Conservation (phyloP, 1,140 invertebrate species). For the Musca vetustissima region DNA sequence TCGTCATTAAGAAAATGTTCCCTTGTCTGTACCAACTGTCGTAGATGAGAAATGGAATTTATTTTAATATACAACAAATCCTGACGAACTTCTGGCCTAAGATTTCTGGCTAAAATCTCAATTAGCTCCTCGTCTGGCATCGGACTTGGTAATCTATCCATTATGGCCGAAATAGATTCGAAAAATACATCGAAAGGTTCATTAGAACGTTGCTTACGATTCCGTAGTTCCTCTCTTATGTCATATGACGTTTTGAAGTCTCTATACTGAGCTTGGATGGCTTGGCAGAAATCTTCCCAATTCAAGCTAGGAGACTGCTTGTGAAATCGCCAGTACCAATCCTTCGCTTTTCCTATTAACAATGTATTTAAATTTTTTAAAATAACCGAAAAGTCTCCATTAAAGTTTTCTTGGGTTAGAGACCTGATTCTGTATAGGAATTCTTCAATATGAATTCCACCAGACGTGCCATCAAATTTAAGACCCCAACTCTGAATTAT, state of each 20-base stretch:
- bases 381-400: background rate
- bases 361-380: background rate
- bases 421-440: background rate
- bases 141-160: background rate
- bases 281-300: slow-evolving; percentile 7
- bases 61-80: slow-evolving; percentile 3
- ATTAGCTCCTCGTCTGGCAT: slow-evolving; percentile 6
- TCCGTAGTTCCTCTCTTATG: background rate
- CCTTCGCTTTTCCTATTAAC: background rate
- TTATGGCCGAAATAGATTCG: slow-evolving; percentile 1
- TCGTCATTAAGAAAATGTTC: slow-evolving; percentile 19
- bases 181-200: slow-evolving; percentile 15
- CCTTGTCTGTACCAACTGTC: slow-evolving; percentile 7
- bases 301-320: background rate
- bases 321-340: slow-evolving; percentile 14
- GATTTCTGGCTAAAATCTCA: slow-evolving; percentile 4
- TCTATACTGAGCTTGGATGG: background rate
- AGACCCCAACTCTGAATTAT: background rate
- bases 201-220: background rate
- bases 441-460: background rate
- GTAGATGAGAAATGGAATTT: slow-evolving; percentile 13
- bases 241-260: background rate
- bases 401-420: background rate
- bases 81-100: background rate
- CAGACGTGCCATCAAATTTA: slow-evolving; percentile 4